Percentiles rank a stretch among this genome's conserved stretches.
Evolutionary conservation across 2,113 vertebrate genomes (phyloP).

Genomic region (Mungos mungo): DNA sequence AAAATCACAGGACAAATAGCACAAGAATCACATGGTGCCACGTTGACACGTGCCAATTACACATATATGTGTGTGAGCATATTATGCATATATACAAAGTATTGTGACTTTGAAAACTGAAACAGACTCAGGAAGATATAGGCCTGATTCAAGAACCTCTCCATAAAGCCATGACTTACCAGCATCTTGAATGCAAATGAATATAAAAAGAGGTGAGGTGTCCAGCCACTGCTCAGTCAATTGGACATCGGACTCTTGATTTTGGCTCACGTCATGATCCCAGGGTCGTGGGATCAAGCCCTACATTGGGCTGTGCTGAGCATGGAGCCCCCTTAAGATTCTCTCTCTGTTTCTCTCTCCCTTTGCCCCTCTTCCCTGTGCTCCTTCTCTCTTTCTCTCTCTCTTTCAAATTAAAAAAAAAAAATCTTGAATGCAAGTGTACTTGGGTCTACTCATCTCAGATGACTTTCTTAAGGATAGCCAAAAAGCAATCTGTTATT

Average conservation of each 20-base stretch:
- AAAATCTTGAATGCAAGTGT: background rate
- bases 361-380: no score
- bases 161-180: background rate
- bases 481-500: background rate
- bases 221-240: no score
- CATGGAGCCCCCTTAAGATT: no score
- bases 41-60: background rate
- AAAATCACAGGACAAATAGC: background rate
- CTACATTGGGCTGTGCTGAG: no score
- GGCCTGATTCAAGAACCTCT: background rate
- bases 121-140: background rate
- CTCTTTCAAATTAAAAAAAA: no score
- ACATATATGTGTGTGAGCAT: background rate
- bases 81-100: background rate
- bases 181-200: background rate
- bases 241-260: no score
- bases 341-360: no score
- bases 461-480: background rate
- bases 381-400: no score
- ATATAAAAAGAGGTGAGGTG: no score
- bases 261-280: no score
- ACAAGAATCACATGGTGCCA: background rate
- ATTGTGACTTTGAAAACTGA: background rate
- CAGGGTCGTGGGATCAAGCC: no score
- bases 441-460: background rate